Evolutionary conservation across 2,113 vertebrate genomes (phyloP), one percentile per base, ranked within the genome.

Genomic region (Gambusia holbrooki): DNA sequence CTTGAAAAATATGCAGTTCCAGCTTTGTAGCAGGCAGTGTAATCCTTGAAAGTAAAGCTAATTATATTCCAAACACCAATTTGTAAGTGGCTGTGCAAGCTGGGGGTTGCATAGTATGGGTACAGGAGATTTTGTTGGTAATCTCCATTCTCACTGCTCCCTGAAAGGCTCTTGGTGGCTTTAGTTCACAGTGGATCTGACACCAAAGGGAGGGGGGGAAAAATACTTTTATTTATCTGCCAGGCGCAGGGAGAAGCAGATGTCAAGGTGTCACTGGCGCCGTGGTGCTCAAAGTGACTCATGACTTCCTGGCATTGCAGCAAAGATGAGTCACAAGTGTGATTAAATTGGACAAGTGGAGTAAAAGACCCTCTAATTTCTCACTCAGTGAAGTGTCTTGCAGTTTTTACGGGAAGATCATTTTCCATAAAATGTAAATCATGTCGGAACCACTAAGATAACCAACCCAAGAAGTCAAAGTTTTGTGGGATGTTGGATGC

Each of bases 1-100:
- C 71, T 78, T 54, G 48, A 80, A 83, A 85, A 62, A 70, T 82
- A 71, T 80, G 72, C 72, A 82, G 12, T 77, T 77, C 75, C 68
- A 77, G 70, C 88, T 84, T 91, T 88, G 85, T 89, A 88, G 85
- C 79, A 77, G 72, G 32, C 77, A 73, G 84, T 68, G 82, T 87
- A 91, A 87, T 91, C 88, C 84, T 87, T 62, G 72, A 85, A 77
- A 88, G 88, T 88, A 87, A 88, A 89, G 86, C 84, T 91, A 91
- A 91, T 91, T 89, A 88, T 87, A 83, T 79, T 71, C 76, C 72
- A 84, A 88, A 87, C 82, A 80, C 82, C 74, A 87, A 83, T 88
- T 81, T 88, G 85, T 83, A 75, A 79, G 66, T 81, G 87, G 81
- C 66, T 85, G 61, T 82, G 81, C 70, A 37, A 83, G 88, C 84